These are phyloP conservation scores for Psylliodes chrysocephalus DNA, from an alignment of 2,888 invertebrate genomes.

Conservation along the genomic window DNA sequence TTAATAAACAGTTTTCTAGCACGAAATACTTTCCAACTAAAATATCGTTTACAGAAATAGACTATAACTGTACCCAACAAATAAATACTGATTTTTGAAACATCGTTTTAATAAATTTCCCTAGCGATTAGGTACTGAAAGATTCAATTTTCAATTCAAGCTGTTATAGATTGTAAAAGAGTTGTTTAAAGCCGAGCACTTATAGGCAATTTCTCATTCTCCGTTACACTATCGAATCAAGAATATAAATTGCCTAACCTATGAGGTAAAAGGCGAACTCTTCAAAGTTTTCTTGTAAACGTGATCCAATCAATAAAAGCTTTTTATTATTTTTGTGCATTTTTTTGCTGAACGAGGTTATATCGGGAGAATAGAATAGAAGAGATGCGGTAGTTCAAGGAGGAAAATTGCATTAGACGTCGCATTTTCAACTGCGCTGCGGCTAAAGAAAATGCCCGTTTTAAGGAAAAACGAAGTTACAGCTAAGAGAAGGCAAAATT, in stretches of 20 bases:
- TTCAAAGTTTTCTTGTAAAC: not conserved
- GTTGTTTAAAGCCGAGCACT: too few species aligned
- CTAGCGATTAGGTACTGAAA: too few species aligned
- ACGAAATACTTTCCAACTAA: too few species aligned
- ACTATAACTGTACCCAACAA: too few species aligned
- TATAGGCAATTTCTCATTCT: too few species aligned
- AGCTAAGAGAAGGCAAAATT: not conserved
- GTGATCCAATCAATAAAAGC: not conserved
- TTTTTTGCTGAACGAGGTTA: not conserved
- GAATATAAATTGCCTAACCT: not conserved
- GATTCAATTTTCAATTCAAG: too few species aligned
- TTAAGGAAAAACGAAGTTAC: not conserved
- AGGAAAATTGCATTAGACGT: not conserved
- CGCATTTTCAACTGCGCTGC: not conserved
- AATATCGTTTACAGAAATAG: too few species aligned
- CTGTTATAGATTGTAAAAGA: too few species aligned
- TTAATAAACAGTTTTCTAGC: too few species aligned
- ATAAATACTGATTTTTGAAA: too few species aligned
- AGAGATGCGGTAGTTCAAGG: not conserved
- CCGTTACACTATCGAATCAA: not conserved
- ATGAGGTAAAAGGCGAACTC: not conserved
- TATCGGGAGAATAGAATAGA: not conserved
- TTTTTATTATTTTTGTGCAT: not conserved
- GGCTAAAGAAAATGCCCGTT: not conserved
- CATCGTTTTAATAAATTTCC: too few species aligned